Evolutionary conservation across 1,140 invertebrate species (phyloP).

Genomic region (Orchesella cincta): DNA sequence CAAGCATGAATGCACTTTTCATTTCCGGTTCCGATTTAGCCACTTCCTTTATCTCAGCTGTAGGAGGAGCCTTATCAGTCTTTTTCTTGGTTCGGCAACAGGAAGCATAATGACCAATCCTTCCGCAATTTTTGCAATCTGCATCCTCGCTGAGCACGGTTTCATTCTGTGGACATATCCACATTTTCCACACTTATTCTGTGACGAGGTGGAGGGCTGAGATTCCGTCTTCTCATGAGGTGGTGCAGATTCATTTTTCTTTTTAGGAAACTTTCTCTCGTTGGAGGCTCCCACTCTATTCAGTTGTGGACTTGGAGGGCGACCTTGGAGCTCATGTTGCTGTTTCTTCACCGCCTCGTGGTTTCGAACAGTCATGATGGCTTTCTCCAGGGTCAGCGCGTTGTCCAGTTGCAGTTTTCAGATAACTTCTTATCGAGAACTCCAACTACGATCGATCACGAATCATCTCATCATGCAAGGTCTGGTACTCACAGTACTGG

Average conservation of each 20-base stretch:
- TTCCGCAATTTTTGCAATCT: neutral
- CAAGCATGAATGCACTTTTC: neutral
- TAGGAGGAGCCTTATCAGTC: neutral
- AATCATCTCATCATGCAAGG: constrained; percentile 30
- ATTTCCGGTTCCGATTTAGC: neutral
- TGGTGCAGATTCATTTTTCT: neutral
- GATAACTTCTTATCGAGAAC: constrained; percentile 49
- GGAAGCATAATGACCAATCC: neutral
- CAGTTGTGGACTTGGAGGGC: neutral
- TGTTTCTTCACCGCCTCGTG: constrained; percentile 14
- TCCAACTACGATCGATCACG: constrained; percentile 30
- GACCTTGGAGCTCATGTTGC: neutral
- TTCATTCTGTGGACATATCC: neutral
- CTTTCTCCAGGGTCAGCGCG: constrained; percentile 47
- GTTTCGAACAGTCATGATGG: constrained; percentile 40
- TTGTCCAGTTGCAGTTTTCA: constrained; percentile 50
- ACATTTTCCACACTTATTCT: neutral
- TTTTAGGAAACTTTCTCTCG: neutral
- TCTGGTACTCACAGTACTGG: neutral
- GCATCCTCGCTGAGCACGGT: neutral
- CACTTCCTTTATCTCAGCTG: neutral
- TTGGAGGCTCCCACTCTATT: neutral
- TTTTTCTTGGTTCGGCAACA: neutral
- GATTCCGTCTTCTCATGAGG: neutral
- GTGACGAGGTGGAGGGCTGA: too few species aligned